Conservation (phyloP, 2,113 vertebrate genomes). For the Leucoraja erinaceus region DNA sequence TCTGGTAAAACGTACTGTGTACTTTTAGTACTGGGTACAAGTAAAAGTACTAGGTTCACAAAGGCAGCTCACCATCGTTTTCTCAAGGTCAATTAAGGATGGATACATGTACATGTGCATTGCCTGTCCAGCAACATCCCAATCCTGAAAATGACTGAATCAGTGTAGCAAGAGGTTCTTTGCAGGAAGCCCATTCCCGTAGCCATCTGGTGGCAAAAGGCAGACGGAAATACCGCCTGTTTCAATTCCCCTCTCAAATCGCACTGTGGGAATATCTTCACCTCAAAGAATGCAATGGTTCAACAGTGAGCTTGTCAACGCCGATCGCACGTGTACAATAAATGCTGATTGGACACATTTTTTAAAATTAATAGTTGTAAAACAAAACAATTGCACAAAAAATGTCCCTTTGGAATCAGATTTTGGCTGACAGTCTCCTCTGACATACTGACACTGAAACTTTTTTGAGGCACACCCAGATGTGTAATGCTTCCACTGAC, state of each 20-base stretch:
- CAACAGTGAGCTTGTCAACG: too few relatives aligned
- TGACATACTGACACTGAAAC: neutral
- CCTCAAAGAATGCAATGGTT: too few relatives aligned
- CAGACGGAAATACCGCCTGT: too few relatives aligned
- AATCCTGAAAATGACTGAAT: neutral
- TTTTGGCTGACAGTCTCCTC: neutral
- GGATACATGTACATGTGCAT: neutral
- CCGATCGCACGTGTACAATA: too few relatives aligned
- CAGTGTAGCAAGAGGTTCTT: neutral
- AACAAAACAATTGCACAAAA: neutral
- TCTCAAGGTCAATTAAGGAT: neutral
- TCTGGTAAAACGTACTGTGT: too few relatives aligned
- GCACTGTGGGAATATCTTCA: too few relatives aligned
- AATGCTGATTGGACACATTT: too few relatives aligned
- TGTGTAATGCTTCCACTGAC: neutral
- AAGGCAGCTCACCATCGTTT: neutral
- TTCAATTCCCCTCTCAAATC: too few relatives aligned
- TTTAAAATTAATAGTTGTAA: too few relatives aligned
- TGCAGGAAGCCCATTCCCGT: too few relatives aligned
- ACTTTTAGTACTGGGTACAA: too few relatives aligned
- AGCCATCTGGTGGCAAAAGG: too few relatives aligned
- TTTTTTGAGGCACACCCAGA: neutral
- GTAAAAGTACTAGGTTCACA: neutral
- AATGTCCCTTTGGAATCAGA: conserved; percentile 7
- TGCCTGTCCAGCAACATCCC: neutral